Percentiles rank a stretch among this genome's conserved stretches.
phyloP scores from a whole-genome alignment of 2,797 vertebrate genomes.

The Remorina albescens region DNA sequence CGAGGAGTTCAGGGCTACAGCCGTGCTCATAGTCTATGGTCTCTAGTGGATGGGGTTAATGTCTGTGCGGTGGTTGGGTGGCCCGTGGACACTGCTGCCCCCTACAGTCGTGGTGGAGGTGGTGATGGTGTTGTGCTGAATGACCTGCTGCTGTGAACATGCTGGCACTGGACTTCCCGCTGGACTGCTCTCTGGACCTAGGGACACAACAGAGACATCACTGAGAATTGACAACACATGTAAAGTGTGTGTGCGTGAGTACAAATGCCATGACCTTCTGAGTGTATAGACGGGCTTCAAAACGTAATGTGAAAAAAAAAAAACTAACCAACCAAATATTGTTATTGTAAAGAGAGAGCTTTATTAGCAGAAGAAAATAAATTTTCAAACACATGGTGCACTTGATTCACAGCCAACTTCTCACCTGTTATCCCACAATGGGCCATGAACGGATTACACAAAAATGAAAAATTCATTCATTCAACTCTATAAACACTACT shows the following conservation, averaged over 20 bases:
- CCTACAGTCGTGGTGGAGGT: conserved; percentile 94
- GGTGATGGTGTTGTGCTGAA: conserved; percentile 99
- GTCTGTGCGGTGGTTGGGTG: conserved; percentile 97
- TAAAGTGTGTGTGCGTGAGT: conserved; percentile 2
- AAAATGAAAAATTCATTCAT: conserved; percentile 67
- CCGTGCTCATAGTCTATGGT: conserved; percentile 52
- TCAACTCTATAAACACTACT: conserved; percentile 62
- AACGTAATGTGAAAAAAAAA: not conserved
- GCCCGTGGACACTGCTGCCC: conserved; percentile 91
- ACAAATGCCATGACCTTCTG: conserved; percentile 3
- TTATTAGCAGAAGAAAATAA: conserved; percentile 62
- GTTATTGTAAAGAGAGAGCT: conserved; percentile 44
- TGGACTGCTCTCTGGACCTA: conserved; percentile 98
- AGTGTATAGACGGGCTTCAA: not conserved
- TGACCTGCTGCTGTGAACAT: conserved; percentile 98
- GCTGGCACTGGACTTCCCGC: conserved; percentile 91
- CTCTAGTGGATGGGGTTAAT: conserved; percentile 98
- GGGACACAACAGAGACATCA: conserved; percentile 60
- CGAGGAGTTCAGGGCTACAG: conserved; percentile 35
- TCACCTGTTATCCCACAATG: conserved; percentile 43
- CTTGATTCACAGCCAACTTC: conserved; percentile 27
- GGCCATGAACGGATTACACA: conserved; percentile 47
- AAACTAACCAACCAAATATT: conserved; percentile 41
- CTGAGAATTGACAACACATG: conserved; percentile 19
- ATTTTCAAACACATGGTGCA: conserved; percentile 46